A percentile compares a stretch with the other conserved stretches of the same genome.
Conservation (phyloP, 2,113 vertebrate genomes). For the Notarius quadriscutis region DNA sequence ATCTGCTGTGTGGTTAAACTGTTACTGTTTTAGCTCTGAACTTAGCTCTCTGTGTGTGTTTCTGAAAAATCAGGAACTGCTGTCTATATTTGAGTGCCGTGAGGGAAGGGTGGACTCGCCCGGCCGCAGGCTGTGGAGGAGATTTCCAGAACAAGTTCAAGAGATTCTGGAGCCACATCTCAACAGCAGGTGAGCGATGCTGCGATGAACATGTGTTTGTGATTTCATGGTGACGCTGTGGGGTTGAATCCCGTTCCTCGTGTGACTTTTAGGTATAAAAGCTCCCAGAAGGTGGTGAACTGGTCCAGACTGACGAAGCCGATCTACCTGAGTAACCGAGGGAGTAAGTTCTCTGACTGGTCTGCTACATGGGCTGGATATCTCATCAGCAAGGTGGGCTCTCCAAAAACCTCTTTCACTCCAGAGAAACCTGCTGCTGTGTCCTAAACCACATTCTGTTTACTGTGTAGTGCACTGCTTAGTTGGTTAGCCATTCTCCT, state of each 20-base stretch:
- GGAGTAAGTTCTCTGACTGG: slow-evolving; percentile 95
- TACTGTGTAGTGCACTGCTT: background rate
- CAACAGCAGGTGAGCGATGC: slow-evolving; percentile 82
- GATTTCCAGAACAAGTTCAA: slow-evolving; percentile 94
- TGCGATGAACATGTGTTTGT: background rate
- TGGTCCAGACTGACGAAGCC: slow-evolving; percentile 94
- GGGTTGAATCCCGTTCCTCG: background rate
- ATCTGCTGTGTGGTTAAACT: background rate
- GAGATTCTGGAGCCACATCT: slow-evolving; percentile 97
- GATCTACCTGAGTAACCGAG: slow-evolving; percentile 90
- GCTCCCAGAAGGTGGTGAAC: slow-evolving; percentile 90
- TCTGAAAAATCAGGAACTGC: slow-evolving; percentile 77
- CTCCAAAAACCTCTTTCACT: background rate
- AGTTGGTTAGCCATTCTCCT: background rate
- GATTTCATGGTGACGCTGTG: background rate
- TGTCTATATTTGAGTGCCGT: slow-evolving; percentile 89
- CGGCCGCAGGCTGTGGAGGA: slow-evolving; percentile 89
- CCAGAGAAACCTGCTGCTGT: background rate
- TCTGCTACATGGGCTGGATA: slow-evolving; percentile 96
- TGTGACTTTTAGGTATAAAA: slow-evolving; percentile 85
- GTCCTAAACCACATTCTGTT: background rate
- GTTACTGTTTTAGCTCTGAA: background rate
- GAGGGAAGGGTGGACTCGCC: slow-evolving; percentile 81
- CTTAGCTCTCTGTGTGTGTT: slow-evolving; percentile 12
- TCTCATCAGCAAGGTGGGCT: slow-evolving; percentile 92